Conservation (phyloP, 2,113 vertebrate genomes). For the Bufo bufo region DNA sequence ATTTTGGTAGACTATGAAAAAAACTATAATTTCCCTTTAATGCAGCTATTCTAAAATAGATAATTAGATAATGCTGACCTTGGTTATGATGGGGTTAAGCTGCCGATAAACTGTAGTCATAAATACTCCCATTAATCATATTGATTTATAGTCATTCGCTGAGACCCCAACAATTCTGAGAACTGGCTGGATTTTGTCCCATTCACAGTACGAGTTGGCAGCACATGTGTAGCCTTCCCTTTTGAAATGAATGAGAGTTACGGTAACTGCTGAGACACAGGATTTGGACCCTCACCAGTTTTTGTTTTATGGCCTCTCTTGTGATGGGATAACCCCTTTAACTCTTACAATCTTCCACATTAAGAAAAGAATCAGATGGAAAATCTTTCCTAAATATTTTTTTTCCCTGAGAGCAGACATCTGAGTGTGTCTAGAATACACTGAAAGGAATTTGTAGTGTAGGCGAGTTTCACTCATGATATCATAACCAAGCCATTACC, state of each 20-base stretch:
- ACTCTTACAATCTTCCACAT: neutral
- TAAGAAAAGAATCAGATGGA: neutral
- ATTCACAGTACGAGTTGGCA: neutral
- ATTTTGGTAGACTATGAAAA: too few species aligned
- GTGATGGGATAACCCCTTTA: neutral
- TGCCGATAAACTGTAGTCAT: neutral
- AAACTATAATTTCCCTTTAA: too few species aligned
- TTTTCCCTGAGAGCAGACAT: neutral
- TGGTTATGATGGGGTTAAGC: neutral
- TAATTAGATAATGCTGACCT: neutral
- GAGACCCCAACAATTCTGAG: neutral
- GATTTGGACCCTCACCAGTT: neutral
- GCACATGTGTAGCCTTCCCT: neutral
- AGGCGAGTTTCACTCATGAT: neutral
- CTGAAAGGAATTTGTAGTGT: neutral
- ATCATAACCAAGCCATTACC: neutral
- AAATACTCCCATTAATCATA: neutral
- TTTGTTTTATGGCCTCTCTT: neutral
- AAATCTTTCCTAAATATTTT: neutral
- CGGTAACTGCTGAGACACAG: neutral
- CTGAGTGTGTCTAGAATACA: neutral
- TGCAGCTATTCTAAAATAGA: neutral
- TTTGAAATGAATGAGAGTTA: neutral
- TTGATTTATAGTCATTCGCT: neutral
- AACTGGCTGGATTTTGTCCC: neutral